Base-by-base conservation (phyloP, 1,140 invertebrate genomes). In the Hylaeus anthracinus region DNA sequence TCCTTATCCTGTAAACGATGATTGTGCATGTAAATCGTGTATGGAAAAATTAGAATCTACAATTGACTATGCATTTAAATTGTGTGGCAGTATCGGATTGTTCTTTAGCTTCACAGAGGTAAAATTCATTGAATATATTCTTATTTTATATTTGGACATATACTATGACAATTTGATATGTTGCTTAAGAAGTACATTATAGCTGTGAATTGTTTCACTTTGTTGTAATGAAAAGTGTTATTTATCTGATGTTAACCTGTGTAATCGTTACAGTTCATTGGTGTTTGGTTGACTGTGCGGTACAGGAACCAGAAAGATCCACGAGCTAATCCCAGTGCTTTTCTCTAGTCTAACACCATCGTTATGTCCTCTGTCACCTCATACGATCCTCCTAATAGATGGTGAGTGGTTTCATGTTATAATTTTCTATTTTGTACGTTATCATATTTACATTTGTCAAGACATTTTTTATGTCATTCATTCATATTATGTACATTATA, bases 51-150 rank as follows among this genome's bases (percentile, higher is more conserved):
- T 99, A 26, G 95, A 97, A 87, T 95, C 95, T 39, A 96, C 96
- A 4, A 98, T 99, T 85, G 95, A 97, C 88, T 96, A 96, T 90
- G 97, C 97, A n/a, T 98, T 99, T 88, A 97, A 97, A 92, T 94
- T 97, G 5, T 97, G 97, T 89, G 98, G 98, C 71, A 97, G 97
- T 72, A 96, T 99, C 88, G 98, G 98, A 80, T 94, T 99, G 48
- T 98, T 99, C 93, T 99, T 99, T 94, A 99, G 98, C 90, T 99
- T 99, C 91, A 98, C 98, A 69, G 98, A 99, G 97, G 98, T 99
- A 95, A 94, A 90, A 67, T 76, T 26, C 56, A 26, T 55, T 51
- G 15, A 79, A 45, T 9, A 43, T 58, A 51, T 51, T 53, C 41
- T 39, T 45, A 41, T 76, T 60, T 58, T 65, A 48, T 67, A 58